phyloP scores from a whole-genome alignment of 2,888 invertebrate genomes.

The Campoplex capitator region DNA sequence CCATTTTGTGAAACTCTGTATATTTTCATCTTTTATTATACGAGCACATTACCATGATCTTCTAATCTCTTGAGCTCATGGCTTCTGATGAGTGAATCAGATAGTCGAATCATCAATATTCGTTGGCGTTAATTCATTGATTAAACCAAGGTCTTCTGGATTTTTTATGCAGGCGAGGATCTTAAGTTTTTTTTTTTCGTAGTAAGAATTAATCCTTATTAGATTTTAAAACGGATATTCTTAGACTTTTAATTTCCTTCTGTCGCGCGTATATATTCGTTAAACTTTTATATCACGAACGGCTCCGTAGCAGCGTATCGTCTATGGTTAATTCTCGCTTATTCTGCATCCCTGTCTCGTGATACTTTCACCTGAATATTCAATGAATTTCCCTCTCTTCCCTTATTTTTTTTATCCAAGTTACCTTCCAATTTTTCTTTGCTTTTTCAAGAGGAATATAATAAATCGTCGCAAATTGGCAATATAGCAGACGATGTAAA shows the following conservation, averaged over 20 bases:
- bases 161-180: neutral
- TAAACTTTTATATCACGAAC: slow-evolving; percentile 16
- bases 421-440: neutral
- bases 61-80: slow-evolving; percentile 22
- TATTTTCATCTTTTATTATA: neutral
- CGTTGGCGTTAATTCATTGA: slow-evolving; percentile 45
- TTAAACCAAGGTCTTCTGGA: slow-evolving; percentile 8
- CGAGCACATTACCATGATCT: neutral
- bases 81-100: slow-evolving; percentile 26
- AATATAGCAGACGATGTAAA: slow-evolving; percentile 1
- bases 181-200: neutral
- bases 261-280: neutral
- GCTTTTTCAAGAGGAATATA: neutral
- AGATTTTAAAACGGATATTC: slow-evolving; percentile 14
- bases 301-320: neutral
- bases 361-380: slow-evolving; percentile 6
- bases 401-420: neutral
- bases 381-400: neutral
- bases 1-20: neutral
- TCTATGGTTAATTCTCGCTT: neutral
- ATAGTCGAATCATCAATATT: slow-evolving; percentile 58
- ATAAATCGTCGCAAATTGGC: slow-evolving; percentile 8
- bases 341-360: slow-evolving; percentile 6
- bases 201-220: slow-evolving; percentile 21
- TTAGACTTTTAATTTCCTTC: slow-evolving; percentile 32